Evolutionary conservation across 2,888 invertebrate species (phyloP), one percentile per base, ranked within the genome.

Genomic region (Pseudococcus jackbeardsleyi): DNA sequence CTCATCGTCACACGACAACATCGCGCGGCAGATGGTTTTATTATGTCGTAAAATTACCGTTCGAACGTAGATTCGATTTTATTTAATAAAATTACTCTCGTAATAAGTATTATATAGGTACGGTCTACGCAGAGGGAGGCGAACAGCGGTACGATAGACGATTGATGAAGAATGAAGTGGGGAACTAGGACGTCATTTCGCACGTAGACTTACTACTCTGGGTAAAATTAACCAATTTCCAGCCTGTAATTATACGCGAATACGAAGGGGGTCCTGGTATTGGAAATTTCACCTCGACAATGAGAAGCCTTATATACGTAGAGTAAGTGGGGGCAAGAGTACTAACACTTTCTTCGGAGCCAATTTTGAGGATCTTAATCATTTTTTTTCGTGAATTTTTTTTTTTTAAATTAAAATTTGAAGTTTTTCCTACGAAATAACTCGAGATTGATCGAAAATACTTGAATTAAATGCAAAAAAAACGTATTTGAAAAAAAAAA

Each of bases 1-100:
- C 17, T 42, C 19, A 59, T 19, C 79, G 42, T 79, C 77, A 42
- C 19, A 79, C 26, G 79, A 79, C 79, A 79, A 42, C 59, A 59
- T 0, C 59, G 59, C 59, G 19, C 42, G 19, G 12, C 79, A 79
- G 42, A 79, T 79, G 79, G 79, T 79, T 79, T 79, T 79, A 79
- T 79, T 79, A 79, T 79, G 19, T 79, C 79, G 79, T 79, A 79
- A 79, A 79, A 79, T 79, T 79, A 79, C 79, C 79, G 79, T 79
- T 42, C 15, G 42, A 79, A 79, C 79, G 79, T 79, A 42, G 42
- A 79, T 79, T 79, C 42, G 79, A 79, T 79, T 79, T 79, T 79
- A 79, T 79, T 72, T 72, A 72, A 72, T 72, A 72, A 72, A 26
- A 72, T 72, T 26, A 72, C 22, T 26, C 19, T 19, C 19, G 19